Conservation (phyloP, 2,113 vertebrate genomes). For the Nothocercus julius region DNA sequence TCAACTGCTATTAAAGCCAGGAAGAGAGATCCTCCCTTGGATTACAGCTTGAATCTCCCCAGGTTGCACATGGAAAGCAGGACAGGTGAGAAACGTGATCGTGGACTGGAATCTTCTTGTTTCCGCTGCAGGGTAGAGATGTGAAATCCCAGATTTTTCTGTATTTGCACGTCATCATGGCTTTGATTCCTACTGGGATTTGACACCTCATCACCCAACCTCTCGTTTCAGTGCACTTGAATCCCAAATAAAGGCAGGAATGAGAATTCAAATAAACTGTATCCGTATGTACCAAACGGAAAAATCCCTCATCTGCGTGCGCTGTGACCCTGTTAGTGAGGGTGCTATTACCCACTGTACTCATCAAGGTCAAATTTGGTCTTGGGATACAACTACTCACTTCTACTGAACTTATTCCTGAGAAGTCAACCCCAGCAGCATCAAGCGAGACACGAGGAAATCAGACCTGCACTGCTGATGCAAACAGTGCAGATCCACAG, state of each 20-base stretch:
- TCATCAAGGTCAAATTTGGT: background rate
- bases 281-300: background rate
- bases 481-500: background rate
- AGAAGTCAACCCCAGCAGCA: background rate
- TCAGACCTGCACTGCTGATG: background rate
- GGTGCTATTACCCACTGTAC: rapidly evolving
- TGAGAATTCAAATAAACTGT: background rate
- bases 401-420: background rate
- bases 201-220: background rate
- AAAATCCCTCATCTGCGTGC: background rate
- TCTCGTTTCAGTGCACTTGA: background rate
- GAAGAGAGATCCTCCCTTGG: background rate
- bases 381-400: background rate
- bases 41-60: background rate
- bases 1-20: background rate
- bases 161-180: background rate
- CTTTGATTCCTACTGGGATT: background rate
- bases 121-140: background rate
- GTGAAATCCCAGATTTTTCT: background rate
- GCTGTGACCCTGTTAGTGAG: background rate
- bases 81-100: background rate
- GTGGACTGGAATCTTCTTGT: background rate
- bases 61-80: background rate
- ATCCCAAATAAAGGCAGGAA: background rate
- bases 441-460: background rate